These are phyloP conservation scores for Leptinotarsa juncta DNA, from an alignment of 2,888 invertebrate genomes.

Conservation along the genomic window DNA sequence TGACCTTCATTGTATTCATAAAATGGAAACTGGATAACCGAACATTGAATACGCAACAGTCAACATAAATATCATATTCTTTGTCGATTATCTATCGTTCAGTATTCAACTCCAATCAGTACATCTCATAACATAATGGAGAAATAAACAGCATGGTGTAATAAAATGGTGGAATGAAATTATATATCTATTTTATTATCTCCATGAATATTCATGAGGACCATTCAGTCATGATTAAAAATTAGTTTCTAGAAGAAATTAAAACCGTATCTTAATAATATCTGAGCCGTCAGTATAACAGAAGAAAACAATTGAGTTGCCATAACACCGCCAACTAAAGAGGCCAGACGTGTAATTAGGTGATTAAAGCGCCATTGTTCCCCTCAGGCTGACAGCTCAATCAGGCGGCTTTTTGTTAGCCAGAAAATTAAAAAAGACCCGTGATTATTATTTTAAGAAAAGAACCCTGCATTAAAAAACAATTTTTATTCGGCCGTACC, in stretches of 20 bases:
- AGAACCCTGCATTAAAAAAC: conserved; percentile 64
- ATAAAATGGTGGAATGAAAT: conserved; percentile 5
- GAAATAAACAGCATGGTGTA: conserved; percentile 12
- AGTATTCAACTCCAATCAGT: neutral
- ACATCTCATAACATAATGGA: conserved; percentile 7
- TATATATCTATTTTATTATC: conserved; percentile 38
- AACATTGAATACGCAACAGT: too few species aligned
- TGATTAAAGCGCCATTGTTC: conserved; percentile 65
- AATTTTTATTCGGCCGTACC: conserved; percentile 58
- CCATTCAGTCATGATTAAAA: conserved; percentile 40
- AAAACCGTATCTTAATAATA: conserved; percentile 50
- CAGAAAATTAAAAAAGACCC: conserved; percentile 51
- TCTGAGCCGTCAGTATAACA: conserved; percentile 44
- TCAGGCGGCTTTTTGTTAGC: conserved; percentile 63
- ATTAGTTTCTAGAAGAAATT: conserved; percentile 47
- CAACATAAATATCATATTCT: neutral
- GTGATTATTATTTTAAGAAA: conserved; percentile 62
- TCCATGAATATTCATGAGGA: conserved; percentile 41
- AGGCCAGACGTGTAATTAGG: conserved; percentile 65
- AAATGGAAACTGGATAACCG: too few species aligned
- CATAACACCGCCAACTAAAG: conserved; percentile 62
- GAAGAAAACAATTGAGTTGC: conserved; percentile 58
- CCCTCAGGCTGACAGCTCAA: conserved; percentile 65
- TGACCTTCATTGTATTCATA: too few species aligned
- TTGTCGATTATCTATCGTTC: neutral